phyloP scores from a whole-genome alignment of 2,113 vertebrate genomes.

The Murina feae region DNA sequence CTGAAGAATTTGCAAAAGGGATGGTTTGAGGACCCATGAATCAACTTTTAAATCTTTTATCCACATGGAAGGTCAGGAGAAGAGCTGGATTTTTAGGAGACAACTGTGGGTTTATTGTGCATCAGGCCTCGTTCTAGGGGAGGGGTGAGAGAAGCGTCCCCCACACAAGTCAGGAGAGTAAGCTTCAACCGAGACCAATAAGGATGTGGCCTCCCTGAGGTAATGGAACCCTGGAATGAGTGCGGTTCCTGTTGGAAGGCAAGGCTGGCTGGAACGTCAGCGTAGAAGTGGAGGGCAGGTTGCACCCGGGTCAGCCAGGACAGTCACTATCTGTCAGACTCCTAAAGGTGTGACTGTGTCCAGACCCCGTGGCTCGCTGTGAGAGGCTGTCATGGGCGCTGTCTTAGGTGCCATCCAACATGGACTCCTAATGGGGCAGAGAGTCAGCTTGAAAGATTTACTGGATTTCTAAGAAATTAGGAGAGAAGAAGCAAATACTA shows the following conservation, averaged over 20 bases:
- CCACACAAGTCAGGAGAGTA: neutral
- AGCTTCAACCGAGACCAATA: neutral
- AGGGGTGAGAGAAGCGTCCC: neutral
- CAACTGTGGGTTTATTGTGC: neutral
- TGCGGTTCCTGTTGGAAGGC: neutral
- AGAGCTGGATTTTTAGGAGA: neutral
- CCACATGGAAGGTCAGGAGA: neutral
- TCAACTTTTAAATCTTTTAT: slow-evolving; percentile 36
- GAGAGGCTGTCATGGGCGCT: neutral
- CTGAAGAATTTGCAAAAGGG: slow-evolving; percentile 17
- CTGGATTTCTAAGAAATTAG: neutral
- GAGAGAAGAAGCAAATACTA: neutral
- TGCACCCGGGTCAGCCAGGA: neutral
- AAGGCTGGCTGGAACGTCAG: neutral
- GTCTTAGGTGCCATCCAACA: neutral
- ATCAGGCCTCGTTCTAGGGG: neutral
- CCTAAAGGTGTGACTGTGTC: neutral
- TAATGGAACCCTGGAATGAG: neutral
- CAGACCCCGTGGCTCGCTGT: neutral
- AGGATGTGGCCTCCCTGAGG: neutral
- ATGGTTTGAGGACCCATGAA: neutral
- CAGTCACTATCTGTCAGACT: neutral
- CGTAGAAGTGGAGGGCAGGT: neutral
- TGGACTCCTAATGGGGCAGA: neutral
- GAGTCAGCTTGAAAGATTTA: neutral